A percentile compares a stretch with the other conserved stretches of the same genome.
phyloP scores from a whole-genome alignment of 2,888 invertebrate genomes.

The Heteropelma amictum region DNA sequence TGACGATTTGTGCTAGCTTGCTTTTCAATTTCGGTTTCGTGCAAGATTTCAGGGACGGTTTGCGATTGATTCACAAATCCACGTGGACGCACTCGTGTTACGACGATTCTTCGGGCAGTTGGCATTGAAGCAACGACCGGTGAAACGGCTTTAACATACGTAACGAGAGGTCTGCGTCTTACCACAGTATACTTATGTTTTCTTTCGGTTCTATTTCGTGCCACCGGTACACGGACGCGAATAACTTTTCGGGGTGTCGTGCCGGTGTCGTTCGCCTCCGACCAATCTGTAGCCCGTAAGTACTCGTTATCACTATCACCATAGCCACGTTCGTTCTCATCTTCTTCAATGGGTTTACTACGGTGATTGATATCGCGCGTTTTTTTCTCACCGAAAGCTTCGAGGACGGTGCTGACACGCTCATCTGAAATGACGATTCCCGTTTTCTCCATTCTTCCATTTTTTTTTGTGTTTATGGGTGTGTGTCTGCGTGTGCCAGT shows the following conservation, averaged over 20 bases:
- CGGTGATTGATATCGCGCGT: conserved; percentile 43
- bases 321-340: conserved; percentile 34
- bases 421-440: conserved; percentile 64
- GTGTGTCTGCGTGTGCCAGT: conserved; percentile 33
- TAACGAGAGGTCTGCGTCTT: conserved; percentile 68
- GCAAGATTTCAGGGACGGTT: conserved; percentile 31
- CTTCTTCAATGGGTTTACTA: conserved; percentile 37
- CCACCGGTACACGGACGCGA: conserved; percentile 75
- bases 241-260: conserved; percentile 71
- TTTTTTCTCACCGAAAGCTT: conserved; percentile 58
- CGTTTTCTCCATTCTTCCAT: conserved; percentile 54
- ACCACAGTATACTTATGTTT: conserved; percentile 74
- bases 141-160: conserved; percentile 59
- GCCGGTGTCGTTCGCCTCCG: conserved; percentile 40
- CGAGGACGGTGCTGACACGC: conserved; percentile 46
- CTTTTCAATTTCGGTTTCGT: conserved; percentile 15
- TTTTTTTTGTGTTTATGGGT: conserved; percentile 32
- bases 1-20: conserved; percentile 60
- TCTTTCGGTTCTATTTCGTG: conserved; percentile 64
- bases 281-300: not conserved
- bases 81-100: conserved; percentile 69
- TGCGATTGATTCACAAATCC: conserved; percentile 55
- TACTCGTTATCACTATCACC: conserved; percentile 25
- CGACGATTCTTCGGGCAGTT: conserved; percentile 69
- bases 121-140: conserved; percentile 35